These are phyloP conservation scores for Cylindroiulus punctatus DNA, from an alignment of 2,888 invertebrate genomes.

Conservation along the genomic window DNA sequence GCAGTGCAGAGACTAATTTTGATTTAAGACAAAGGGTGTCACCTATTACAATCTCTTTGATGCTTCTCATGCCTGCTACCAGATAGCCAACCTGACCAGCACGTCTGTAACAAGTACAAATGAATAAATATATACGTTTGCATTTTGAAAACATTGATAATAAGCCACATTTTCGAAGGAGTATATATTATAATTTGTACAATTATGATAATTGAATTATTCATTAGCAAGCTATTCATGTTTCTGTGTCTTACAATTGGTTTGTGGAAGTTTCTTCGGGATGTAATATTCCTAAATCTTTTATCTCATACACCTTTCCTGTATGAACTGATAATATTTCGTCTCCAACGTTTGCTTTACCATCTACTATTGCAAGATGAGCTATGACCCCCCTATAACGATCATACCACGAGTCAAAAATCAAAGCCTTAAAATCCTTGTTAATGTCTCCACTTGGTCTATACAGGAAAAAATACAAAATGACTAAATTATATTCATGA, in stretches of 20 bases:
- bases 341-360: slow-evolving; percentile 78
- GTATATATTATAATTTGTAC: not conserved
- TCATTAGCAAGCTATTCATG: not conserved
- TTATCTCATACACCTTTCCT: slow-evolving; percentile 80
- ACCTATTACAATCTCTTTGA: slow-evolving; percentile 79
- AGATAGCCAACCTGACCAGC: slow-evolving; percentile 96
- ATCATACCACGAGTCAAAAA: slow-evolving; percentile 96
- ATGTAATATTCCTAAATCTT: slow-evolving; percentile 79
- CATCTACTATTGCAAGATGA: slow-evolving; percentile 70
- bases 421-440: slow-evolving; percentile 78
- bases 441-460: slow-evolving; percentile 64
- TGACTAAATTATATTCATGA: not conserved
- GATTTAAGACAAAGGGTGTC: slow-evolving; percentile 76
- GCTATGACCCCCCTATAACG: slow-evolving; percentile 73
- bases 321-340: slow-evolving; percentile 77
- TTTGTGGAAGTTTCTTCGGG: slow-evolving; percentile 78
- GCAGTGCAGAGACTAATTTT: slow-evolving; percentile 70
- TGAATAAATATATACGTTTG: not conserved
- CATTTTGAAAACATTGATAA: not conserved
- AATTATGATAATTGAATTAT: not conserved
- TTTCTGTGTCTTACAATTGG: slow-evolving; percentile 62
- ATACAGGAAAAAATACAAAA: slow-evolving; percentile 55
- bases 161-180: not conserved
- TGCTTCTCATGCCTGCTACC: slow-evolving; percentile 80
- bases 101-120: slow-evolving; percentile 63